These are phyloP conservation scores for Girardinichthys multiradiatus DNA, from an alignment of 2,113 vertebrate species.

Conservation along the genomic window DNA sequence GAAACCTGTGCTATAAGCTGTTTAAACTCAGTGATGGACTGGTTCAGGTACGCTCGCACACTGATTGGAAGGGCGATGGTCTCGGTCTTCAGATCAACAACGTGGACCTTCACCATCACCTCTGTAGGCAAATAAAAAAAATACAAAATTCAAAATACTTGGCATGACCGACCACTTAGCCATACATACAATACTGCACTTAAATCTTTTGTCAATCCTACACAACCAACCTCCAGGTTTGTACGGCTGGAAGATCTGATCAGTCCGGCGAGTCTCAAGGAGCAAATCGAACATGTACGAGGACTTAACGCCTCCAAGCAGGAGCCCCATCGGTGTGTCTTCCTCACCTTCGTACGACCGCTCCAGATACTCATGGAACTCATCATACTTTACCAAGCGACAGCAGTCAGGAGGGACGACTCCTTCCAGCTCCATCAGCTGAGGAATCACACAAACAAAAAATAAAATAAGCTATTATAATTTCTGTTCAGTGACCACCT, in stretches of 20 bases:
- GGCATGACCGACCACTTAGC: background rate
- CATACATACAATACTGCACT: background rate
- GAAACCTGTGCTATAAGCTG: slow-evolving; percentile 95
- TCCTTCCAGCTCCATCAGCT: slow-evolving; percentile 95
- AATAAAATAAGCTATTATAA: background rate
- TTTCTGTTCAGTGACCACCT: no score
- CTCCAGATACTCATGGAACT: slow-evolving; percentile 98
- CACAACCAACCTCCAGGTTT: slow-evolving; percentile 91
- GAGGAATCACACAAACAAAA: slow-evolving; percentile 12
- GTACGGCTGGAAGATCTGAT: slow-evolving; percentile 95
- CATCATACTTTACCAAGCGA: slow-evolving; percentile 97
- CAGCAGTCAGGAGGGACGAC: slow-evolving; percentile 89
- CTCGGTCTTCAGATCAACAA: slow-evolving; percentile 92
- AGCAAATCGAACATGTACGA: slow-evolving; percentile 99
- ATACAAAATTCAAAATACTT: background rate
- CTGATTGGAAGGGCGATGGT: slow-evolving; percentile 90
- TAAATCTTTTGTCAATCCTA: background rate
- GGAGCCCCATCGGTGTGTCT: slow-evolving; percentile 93
- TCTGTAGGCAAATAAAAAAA: slow-evolving; percentile 79
- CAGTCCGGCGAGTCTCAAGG: slow-evolving; percentile 90
- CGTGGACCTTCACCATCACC: slow-evolving; percentile 98
- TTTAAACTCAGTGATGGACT: slow-evolving; percentile 94
- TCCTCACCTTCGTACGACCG: slow-evolving; percentile 95
- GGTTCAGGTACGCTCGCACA: slow-evolving; percentile 95
- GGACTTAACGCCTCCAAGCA: slow-evolving; percentile 96